phyloP scores from a whole-genome alignment of 2,797 vertebrate species.

The Chaunax sp. region DNA sequence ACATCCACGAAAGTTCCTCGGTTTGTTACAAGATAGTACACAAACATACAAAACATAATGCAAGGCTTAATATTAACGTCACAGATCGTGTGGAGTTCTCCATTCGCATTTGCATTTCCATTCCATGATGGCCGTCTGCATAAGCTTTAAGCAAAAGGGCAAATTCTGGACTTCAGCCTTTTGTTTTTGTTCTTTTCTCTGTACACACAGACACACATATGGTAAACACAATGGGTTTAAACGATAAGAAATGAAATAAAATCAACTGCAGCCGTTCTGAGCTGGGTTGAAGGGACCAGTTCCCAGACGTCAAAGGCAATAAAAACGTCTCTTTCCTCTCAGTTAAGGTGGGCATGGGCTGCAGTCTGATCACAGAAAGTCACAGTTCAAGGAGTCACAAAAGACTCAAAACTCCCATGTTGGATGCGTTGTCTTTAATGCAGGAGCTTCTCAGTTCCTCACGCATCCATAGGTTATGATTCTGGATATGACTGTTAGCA shows the following conservation, averaged over 20 bases:
- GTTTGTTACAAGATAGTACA: slow-evolving; percentile 39
- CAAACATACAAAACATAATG: slow-evolving; percentile 40
- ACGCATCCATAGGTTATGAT: slow-evolving; percentile 48
- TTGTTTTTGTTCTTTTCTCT: slow-evolving; percentile 42
- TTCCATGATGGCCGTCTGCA: slow-evolving; percentile 53
- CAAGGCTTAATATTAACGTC: slow-evolving; percentile 71
- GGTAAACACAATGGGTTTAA: slow-evolving; percentile 70
- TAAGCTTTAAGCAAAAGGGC: slow-evolving; percentile 64
- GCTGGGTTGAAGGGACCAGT: slow-evolving; percentile 70
- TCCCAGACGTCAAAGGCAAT: slow-evolving; percentile 77
- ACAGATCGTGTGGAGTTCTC: slow-evolving; percentile 54
- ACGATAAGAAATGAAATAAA: slow-evolving; percentile 74
- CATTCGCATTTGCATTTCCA: slow-evolving; percentile 28
- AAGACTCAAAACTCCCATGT: slow-evolving; percentile 31
- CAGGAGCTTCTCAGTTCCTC: slow-evolving; percentile 27
- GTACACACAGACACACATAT: slow-evolving; percentile 56
- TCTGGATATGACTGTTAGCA: slow-evolving; percentile 35
- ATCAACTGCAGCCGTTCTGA: slow-evolving; percentile 69
- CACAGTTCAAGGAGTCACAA: slow-evolving; percentile 40
- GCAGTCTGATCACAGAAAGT: slow-evolving; percentile 65
- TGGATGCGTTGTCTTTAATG: slow-evolving; percentile 30
- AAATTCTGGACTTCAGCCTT: slow-evolving; percentile 41
- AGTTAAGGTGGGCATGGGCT: slow-evolving; percentile 53
- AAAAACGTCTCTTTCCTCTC: slow-evolving; percentile 55
- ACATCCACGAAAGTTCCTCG: slow-evolving; percentile 33